Conservation (phyloP, 2,888 invertebrate species). For the Andrena flavipes region DNA sequence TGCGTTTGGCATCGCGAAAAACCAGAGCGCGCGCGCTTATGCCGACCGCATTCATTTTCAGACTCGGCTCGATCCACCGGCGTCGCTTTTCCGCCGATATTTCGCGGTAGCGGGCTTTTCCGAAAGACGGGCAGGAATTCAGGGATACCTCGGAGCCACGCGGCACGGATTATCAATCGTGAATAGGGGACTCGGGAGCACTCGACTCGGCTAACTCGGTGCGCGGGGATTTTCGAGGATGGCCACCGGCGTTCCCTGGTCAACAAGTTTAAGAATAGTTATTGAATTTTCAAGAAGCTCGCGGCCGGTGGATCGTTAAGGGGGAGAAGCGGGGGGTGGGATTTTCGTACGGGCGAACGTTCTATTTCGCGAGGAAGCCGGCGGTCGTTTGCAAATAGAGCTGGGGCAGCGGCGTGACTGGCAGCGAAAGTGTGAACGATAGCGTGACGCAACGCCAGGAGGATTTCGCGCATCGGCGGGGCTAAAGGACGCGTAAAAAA, state of each 20-base stretch:
- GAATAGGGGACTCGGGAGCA: not conserved
- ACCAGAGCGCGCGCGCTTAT: constrained; percentile 40
- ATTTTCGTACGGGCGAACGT: too few species aligned
- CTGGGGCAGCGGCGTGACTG: not conserved
- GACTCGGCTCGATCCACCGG: not conserved
- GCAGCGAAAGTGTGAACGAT: constrained; percentile 26
- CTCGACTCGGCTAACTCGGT: too few species aligned
- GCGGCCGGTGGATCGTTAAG: too few species aligned
- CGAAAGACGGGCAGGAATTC: constrained; percentile 10
- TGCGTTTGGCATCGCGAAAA: constrained; percentile 57
- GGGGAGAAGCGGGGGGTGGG: too few species aligned
- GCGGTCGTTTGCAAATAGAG: not conserved
- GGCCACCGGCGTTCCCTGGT: too few species aligned
- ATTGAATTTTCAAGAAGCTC: too few species aligned
- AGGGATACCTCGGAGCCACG: not conserved
- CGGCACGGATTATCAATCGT: constrained; percentile 10
- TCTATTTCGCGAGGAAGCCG: not conserved
- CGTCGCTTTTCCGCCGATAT: not conserved
- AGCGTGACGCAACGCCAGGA: constrained; percentile 10
- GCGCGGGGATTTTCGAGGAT: too few species aligned
- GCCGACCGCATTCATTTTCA: constrained; percentile 54
- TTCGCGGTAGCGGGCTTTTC: constrained; percentile 1
- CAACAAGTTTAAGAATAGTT: too few species aligned
- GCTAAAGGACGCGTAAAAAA: constrained; percentile 31
- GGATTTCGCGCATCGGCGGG: constrained; percentile 18